Conservation (phyloP, 2,888 invertebrate species). For the Papilio protenor region DNA sequence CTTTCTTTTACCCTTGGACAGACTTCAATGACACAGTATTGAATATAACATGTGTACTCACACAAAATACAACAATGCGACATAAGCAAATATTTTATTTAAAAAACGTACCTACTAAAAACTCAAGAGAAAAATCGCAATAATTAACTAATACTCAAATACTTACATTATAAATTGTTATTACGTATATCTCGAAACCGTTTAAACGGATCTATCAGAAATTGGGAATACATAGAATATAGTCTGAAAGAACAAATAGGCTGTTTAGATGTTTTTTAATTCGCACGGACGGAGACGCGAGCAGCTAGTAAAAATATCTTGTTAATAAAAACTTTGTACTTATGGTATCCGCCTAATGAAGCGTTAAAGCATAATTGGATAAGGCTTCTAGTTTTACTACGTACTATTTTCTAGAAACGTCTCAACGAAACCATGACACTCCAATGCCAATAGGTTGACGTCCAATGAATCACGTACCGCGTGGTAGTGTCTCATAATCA, state of each 20-base stretch:
- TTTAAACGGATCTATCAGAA: no score
- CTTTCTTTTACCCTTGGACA: conserved; percentile 6
- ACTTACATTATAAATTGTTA: no score
- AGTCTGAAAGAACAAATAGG: no score
- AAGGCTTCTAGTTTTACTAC: background rate
- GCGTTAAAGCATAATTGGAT: background rate
- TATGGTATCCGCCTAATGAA: background rate
- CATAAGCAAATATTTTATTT: no score
- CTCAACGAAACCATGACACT: background rate
- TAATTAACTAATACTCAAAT: no score
- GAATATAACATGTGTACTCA: background rate
- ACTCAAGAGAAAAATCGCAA: no score
- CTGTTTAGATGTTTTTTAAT: no score
- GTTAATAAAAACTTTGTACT: background rate
- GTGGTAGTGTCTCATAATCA: background rate
- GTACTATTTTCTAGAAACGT: background rate
- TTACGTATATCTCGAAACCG: no score
- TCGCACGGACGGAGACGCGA: background rate
- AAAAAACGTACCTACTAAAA: no score
- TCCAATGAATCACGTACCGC: background rate
- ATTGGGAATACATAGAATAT: no score
- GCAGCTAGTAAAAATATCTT: background rate
- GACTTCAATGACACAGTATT: background rate
- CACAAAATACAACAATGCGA: background rate
- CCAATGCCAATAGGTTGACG: background rate